phyloP scores from a whole-genome alignment of 1,140 invertebrate species.

The Babylonia areolata region DNA sequence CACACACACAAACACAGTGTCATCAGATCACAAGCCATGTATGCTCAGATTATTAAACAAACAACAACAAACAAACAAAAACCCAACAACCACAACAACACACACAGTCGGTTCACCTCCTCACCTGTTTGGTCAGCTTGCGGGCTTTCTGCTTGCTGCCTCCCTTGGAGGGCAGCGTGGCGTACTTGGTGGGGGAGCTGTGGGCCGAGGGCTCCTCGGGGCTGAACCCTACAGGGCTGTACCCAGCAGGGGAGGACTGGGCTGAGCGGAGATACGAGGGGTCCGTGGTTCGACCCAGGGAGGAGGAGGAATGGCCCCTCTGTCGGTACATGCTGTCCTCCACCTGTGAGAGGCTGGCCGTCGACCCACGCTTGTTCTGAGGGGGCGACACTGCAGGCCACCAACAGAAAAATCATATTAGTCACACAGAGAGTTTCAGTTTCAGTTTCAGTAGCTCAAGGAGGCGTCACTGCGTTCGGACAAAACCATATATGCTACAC shows the following conservation, averaged over 20 bases:
- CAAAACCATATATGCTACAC: no score
- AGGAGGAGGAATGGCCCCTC: conserved; percentile 44
- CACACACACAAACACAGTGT: not conserved
- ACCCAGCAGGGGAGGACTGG: conserved; percentile 50
- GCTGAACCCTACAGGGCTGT: conserved; percentile 37
- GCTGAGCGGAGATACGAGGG: conserved; percentile 44
- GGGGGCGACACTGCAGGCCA: not conserved
- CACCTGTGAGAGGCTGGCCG: conserved; percentile 70
- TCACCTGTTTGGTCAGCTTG: conserved; percentile 42
- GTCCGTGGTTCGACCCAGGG: conserved; percentile 41
- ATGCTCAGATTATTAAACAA: no score
- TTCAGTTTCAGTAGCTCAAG: no score
- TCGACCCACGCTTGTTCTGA: conserved; percentile 66
- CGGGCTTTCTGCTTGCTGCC: conserved; percentile 39
- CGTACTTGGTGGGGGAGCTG: conserved; percentile 43
- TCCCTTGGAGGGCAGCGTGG: conserved; percentile 32
- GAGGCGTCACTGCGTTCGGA: no score
- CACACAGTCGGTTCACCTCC: no score
- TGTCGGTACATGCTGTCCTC: conserved; percentile 65
- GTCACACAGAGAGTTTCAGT: no score
- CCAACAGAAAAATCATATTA: not conserved
- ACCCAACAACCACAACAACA: no score
- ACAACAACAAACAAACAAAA: no score
- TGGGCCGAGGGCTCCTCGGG: conserved; percentile 35
- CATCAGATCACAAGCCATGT: no score